A percentile compares a stretch with the other conserved stretches of the same genome.
phyloP scores from a whole-genome alignment of 2,888 invertebrate genomes.

The Polydesmus complanatus region DNA sequence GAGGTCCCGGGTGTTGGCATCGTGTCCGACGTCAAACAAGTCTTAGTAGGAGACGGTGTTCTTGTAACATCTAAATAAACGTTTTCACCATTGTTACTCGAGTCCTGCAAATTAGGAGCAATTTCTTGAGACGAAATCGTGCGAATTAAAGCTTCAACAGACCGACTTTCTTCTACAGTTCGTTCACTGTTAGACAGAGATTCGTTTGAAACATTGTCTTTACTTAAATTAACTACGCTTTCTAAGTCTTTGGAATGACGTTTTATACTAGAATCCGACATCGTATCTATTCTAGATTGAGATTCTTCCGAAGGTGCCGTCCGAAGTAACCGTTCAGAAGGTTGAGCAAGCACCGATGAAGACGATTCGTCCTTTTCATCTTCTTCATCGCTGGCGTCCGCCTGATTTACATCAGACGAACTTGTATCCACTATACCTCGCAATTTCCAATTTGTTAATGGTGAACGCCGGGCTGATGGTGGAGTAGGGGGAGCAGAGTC shows the following conservation, averaged over 20 bases:
- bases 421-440: not conserved
- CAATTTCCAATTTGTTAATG: not conserved
- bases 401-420: not conserved
- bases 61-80: not conserved
- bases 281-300: not conserved
- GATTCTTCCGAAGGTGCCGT: not conserved
- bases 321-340: not conserved
- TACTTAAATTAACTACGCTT: not conserved
- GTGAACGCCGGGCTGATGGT: not conserved
- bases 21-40: not conserved
- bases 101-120: not conserved
- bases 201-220: not conserved
- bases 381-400: not conserved
- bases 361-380: not conserved
- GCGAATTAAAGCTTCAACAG: not conserved
- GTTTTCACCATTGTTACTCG: not conserved
- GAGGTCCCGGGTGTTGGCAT: not conserved
- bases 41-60: slow-evolving; percentile 2
- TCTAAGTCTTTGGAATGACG: not conserved
- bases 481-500: not conserved
- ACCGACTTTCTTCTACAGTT: not conserved
- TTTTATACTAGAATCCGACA: not conserved
- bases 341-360: not conserved
- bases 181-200: not conserved
- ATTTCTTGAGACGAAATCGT: not conserved